Conservation (phyloP, 2,797 vertebrate species). For the Cichlasoma orientale region DNA sequence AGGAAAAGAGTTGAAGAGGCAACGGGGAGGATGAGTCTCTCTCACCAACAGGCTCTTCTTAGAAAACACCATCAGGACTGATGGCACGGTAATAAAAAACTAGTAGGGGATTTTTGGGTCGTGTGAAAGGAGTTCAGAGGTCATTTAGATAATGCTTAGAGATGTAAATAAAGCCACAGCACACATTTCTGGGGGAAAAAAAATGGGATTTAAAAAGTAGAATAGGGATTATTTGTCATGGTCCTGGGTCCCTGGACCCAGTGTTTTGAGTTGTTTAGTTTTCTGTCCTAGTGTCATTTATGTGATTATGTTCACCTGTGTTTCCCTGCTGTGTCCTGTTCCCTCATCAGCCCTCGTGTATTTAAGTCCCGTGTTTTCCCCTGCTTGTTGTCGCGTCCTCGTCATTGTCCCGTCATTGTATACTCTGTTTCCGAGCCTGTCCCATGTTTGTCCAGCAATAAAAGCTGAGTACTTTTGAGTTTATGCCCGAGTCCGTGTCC, state of each 20-base stretch:
- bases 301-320: too few relatives aligned
- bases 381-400: too few relatives aligned
- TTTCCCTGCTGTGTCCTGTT: too few relatives aligned
- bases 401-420: too few relatives aligned
- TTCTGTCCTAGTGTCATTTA: too few relatives aligned
- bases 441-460: too few relatives aligned
- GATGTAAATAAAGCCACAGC: not conserved
- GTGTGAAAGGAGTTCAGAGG: not conserved
- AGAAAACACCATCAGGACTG: not conserved
- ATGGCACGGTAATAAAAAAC: not conserved
- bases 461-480: not conserved
- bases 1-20: not conserved
- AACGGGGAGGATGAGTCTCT: not conserved
- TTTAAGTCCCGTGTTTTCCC: too few relatives aligned
- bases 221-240: not conserved
- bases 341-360: too few relatives aligned
- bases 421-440: too few relatives aligned
- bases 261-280: rapidly evolving
- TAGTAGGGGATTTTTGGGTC: not conserved
- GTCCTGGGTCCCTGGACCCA: too few relatives aligned
- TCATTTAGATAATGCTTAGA: not conserved
- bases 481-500: not conserved
- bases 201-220: not conserved
- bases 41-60: not conserved
- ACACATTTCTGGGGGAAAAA: not conserved